Conservation (phyloP, 2,113 vertebrate species). For the Pluvialis apricaria region DNA sequence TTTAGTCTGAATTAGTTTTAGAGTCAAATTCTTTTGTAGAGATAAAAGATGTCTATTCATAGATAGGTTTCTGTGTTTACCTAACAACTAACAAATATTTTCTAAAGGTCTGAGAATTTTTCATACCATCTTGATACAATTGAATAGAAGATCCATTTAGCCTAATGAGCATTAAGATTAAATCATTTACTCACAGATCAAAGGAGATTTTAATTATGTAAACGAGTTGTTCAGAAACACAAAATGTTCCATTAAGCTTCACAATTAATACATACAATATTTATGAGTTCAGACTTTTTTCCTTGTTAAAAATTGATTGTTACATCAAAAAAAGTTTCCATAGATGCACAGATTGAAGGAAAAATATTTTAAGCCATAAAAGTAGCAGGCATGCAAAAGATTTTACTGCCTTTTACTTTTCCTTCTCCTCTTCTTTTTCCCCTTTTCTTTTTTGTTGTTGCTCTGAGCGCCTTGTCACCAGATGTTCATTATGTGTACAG, state of each 20-base stretch:
- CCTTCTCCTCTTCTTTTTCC: slow-evolving; percentile 15
- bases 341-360: slow-evolving; percentile 56
- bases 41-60: slow-evolving; percentile 60
- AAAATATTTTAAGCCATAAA: slow-evolving; percentile 67
- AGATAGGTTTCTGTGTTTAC: slow-evolving; percentile 56
- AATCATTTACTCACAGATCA: slow-evolving; percentile 79
- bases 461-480: slow-evolving; percentile 71
- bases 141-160: slow-evolving; percentile 75
- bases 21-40: slow-evolving; percentile 48
- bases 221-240: slow-evolving; percentile 75
- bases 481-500: slow-evolving; percentile 73
- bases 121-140: slow-evolving; percentile 74
- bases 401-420: slow-evolving; percentile 71
- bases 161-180: slow-evolving; percentile 79
- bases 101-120: slow-evolving; percentile 68
- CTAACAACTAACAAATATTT: slow-evolving; percentile 65
- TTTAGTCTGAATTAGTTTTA: slow-evolving; percentile 66
- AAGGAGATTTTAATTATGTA: slow-evolving; percentile 82
- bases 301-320: slow-evolving; percentile 72
- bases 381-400: slow-evolving; percentile 58
- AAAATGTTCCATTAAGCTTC: slow-evolving; percentile 78
- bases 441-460: slow-evolving; percentile 8
- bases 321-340: slow-evolving; percentile 65
- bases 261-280: slow-evolving; percentile 75
- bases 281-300: slow-evolving; percentile 70